A percentile compares a stretch with the other conserved stretches of the same genome.
Evolutionary conservation across 2,797 vertebrate genomes (phyloP).

Genomic region (Taeniopygia guttata): DNA sequence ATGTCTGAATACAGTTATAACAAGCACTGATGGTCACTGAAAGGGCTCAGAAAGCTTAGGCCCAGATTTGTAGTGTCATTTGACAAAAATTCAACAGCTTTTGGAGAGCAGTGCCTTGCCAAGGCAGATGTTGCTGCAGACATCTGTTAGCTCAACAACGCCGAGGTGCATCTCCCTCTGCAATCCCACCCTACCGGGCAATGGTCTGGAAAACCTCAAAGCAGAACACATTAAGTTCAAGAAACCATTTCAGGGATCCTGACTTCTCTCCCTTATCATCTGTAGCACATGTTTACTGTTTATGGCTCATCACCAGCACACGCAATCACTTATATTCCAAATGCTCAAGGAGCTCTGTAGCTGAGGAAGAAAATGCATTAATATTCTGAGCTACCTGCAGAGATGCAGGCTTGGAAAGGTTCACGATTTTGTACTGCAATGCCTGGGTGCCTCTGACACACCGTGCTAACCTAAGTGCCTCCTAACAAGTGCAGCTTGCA

Average conservation of each 20-base stretch:
- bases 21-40: neutral
- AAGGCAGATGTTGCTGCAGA: neutral
- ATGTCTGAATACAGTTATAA: neutral
- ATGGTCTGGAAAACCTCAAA: conserved; percentile 29
- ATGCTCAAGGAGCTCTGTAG: neutral
- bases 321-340: neutral
- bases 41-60: neutral
- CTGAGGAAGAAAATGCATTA: neutral
- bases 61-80: neutral
- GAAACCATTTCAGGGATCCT: conserved; percentile 33
- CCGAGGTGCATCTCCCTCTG: conserved; percentile 3
- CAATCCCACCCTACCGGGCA: conserved; percentile 1
- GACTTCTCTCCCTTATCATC: conserved; percentile 47
- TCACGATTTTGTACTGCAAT: neutral
- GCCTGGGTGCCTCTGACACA: neutral
- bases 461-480: neutral
- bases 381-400: conserved; percentile 30
- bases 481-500: conserved; percentile 15
- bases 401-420: neutral
- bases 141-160: conserved; percentile 38
- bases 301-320: conserved; percentile 46
- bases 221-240: conserved; percentile 12
- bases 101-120: neutral
- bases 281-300: conserved; percentile 40
- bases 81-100: neutral